Base-by-base conservation (phyloP, 2,888 invertebrate species). In the Nomada ferruginata region DNA sequence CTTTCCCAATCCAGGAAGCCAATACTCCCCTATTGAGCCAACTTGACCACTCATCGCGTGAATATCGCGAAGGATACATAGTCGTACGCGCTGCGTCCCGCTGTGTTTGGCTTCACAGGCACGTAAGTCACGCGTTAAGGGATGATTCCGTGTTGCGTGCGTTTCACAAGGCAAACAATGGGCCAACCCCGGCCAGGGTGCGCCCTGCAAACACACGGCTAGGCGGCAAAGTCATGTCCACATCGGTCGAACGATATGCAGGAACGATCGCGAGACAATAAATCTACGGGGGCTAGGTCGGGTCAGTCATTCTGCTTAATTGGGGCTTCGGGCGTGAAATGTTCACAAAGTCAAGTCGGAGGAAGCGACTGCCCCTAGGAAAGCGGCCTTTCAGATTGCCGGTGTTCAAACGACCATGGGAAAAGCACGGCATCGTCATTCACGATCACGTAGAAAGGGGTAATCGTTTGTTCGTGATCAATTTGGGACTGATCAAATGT, bases 221-320 rank as follows among this genome's bases (percentile, higher is more conserved):
- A 70, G 76, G 83, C 66, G 87, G 52, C 64, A 76, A 91, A 90
- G 85, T 92, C 78, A 87, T 90, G 91, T 89, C 91, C 79, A 26
- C n/a, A 53, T n/a, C 10, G n/a, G 11, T 36, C 42, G 61, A 26
- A 15, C 63, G 36, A 36, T 29, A 10, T 36, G 36, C 23, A 18
- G 0, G 11, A 29, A 53, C 44, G 42, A 42, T 10, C 63, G 10
- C 9, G 5, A 57, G 88, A 66, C 87, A 75, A 84, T 87, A 85
- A 29, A 82, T 87, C 66, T 70, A 20, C 88, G 36, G 66, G 63
- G 55, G 18, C 63, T 13, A 53, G 55, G 57, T 63, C 70, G 86
- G 90, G 90, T 91, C 90, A 90, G 91, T 92, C 91, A 92, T 92
- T 90, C 89, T 85, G 89, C 83, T 92, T 92, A 92, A 92, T 92